phyloP scores from a whole-genome alignment of 2,888 invertebrate genomes.

The Cataglyphis altisquamis region DNA sequence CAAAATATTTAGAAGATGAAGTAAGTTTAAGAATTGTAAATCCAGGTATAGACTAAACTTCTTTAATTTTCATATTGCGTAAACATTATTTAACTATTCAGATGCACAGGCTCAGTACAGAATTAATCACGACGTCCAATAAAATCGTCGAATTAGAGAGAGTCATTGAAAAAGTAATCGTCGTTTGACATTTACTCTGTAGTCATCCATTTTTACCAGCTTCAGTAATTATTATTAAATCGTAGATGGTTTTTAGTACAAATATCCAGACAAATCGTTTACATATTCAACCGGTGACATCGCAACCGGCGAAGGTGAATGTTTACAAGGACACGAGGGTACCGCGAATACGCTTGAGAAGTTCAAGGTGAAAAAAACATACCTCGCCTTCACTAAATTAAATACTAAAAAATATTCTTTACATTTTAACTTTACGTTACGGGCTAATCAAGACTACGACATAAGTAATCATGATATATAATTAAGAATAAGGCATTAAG shows the following conservation, averaged over 20 bases:
- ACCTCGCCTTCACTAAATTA: background rate
- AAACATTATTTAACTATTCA: slow-evolving; percentile 53
- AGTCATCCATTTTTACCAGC: background rate
- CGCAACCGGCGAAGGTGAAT: slow-evolving; percentile 57
- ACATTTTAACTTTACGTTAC: background rate
- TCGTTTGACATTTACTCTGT: background rate
- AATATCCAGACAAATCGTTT: slow-evolving; percentile 66
- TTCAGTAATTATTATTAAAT: slow-evolving; percentile 77
- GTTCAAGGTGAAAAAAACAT: slow-evolving; percentile 56
- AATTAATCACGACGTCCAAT: slow-evolving; percentile 72
- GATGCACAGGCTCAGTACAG: slow-evolving; percentile 78
- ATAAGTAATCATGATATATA: background rate
- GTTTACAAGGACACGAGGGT: slow-evolving; percentile 41
- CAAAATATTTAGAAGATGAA: slow-evolving; percentile 78
- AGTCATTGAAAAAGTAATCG: slow-evolving; percentile 80
- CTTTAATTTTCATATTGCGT: background rate
- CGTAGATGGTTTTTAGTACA: slow-evolving; percentile 81
- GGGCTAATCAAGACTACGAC: background rate
- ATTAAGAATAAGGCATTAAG: background rate
- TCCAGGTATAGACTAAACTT: background rate
- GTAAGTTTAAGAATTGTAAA: slow-evolving; percentile 67
- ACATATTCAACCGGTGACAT: slow-evolving; percentile 56
- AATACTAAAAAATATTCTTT: background rate
- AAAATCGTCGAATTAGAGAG: slow-evolving; percentile 80
- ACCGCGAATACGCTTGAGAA: slow-evolving; percentile 59